Percentiles rank a stretch among this genome's conserved stretches.
These are phyloP conservation scores for Brevimyrus niger DNA, from an alignment of 2,113 vertebrate genomes.

Conservation along the genomic window DNA sequence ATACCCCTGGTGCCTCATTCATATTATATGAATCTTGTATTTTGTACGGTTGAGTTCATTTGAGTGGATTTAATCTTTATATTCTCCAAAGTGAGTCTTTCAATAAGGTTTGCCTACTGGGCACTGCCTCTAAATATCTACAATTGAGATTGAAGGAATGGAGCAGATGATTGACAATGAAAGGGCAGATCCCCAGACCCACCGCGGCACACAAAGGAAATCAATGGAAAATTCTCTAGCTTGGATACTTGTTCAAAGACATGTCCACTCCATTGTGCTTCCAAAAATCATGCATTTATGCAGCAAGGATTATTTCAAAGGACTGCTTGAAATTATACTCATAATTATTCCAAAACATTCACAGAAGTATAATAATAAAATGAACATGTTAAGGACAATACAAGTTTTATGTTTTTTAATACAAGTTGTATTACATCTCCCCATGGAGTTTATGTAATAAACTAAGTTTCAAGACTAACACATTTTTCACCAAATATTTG, in stretches of 20 bases:
- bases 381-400: neutral
- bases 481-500: neutral
- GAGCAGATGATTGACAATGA: neutral
- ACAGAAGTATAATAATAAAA: neutral
- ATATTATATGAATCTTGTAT: neutral
- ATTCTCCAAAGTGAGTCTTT: neutral
- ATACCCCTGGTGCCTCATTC: neutral
- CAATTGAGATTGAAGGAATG: neutral
- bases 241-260: neutral
- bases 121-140: neutral
- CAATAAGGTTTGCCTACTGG: neutral
- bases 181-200: neutral
- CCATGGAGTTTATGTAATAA: neutral
- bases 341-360: neutral
- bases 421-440: neutral
- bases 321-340: neutral
- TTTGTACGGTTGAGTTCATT: neutral
- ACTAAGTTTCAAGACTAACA: neutral
- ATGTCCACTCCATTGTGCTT: neutral
- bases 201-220: neutral
- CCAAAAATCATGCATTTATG: neutral
- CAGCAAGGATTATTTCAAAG: neutral
- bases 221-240: neutral
- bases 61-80: neutral
- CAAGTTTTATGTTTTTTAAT: neutral